These are phyloP conservation scores for Dendroctonus ponderosae DNA, from an alignment of 1,140 invertebrate species.

Conservation along the genomic window DNA sequence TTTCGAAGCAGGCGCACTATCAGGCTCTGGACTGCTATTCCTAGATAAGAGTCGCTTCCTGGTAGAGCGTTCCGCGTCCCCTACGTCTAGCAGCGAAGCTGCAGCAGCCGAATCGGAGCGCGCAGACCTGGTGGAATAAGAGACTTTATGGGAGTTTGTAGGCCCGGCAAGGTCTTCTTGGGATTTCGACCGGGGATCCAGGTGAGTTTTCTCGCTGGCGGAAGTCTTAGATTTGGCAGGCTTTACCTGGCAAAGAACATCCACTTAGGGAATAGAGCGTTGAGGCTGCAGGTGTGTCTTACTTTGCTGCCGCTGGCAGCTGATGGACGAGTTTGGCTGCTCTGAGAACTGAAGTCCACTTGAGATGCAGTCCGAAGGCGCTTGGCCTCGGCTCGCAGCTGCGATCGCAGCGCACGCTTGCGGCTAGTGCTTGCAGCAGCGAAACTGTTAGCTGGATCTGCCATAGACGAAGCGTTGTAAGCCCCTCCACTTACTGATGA, in stretches of 20 bases:
- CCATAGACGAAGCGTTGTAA: slow-evolving; percentile 52
- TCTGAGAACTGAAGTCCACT: slow-evolving; percentile 29
- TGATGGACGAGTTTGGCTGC: slow-evolving; percentile 1
- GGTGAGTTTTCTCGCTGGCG: neutral
- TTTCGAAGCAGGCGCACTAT: neutral
- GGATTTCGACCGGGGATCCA: neutral
- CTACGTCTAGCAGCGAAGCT: slow-evolving; percentile 6
- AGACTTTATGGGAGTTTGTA: no score
- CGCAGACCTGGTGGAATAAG: slow-evolving; percentile 10
- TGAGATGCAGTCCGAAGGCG: slow-evolving; percentile 40
- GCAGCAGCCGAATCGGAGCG: slow-evolving; percentile 23
- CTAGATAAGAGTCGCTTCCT: slow-evolving; percentile 17
- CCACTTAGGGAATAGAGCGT: neutral
- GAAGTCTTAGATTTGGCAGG: neutral
- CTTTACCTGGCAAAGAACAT: neutral
- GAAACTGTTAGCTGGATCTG: slow-evolving; percentile 50
- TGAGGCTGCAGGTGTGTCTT: neutral
- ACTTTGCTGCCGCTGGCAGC: neutral
- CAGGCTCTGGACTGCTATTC: neutral
- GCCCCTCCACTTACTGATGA: slow-evolving; percentile 48
- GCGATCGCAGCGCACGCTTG: slow-evolving; percentile 50
- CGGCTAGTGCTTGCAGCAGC: slow-evolving; percentile 51
- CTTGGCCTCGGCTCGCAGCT: slow-evolving; percentile 46
- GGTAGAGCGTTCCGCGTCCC: slow-evolving; percentile 10
- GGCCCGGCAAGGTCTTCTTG: neutral